These are phyloP conservation scores for Zosterops pallidus DNA, from an alignment of 2,113 vertebrate genomes.

Conservation along the genomic window DNA sequence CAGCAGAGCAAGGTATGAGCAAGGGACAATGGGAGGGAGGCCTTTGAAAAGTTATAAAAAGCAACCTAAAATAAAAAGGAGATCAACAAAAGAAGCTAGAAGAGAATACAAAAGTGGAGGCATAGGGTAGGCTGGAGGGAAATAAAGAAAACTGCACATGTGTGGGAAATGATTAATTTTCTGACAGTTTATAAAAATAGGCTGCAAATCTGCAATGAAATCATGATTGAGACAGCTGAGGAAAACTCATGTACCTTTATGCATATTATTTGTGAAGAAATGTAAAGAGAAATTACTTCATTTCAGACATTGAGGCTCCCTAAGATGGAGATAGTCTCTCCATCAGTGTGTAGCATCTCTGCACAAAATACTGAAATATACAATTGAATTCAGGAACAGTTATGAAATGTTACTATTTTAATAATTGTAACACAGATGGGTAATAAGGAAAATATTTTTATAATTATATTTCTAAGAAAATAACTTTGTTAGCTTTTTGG, in stretches of 20 bases:
- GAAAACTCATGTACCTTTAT: neutral
- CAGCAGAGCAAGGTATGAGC: neutral
- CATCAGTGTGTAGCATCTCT: neutral
- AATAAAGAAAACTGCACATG: neutral
- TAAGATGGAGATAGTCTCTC: neutral
- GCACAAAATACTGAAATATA: neutral
- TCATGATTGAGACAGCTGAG: neutral
- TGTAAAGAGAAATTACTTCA: neutral
- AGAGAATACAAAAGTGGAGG: neutral
- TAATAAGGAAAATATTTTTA: neutral
- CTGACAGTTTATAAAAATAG: slow-evolving; percentile 8
- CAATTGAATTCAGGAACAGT: neutral
- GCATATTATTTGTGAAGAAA: neutral
- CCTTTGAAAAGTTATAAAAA: slow-evolving; percentile 33
- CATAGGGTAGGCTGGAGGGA: neutral
- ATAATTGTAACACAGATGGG: neutral
- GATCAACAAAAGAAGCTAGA: neutral
- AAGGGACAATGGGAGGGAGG: neutral
- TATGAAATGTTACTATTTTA: neutral
- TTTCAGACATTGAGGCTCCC: neutral
- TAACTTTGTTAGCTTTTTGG: neutral
- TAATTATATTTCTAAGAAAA: neutral
- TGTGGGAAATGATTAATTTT: slow-evolving; percentile 7
- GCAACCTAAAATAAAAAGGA: slow-evolving; percentile 3
- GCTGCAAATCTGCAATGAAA: neutral